Base-by-base conservation (phyloP, 2,797 vertebrate species). In the Gadopsis bispinosus region DNA sequence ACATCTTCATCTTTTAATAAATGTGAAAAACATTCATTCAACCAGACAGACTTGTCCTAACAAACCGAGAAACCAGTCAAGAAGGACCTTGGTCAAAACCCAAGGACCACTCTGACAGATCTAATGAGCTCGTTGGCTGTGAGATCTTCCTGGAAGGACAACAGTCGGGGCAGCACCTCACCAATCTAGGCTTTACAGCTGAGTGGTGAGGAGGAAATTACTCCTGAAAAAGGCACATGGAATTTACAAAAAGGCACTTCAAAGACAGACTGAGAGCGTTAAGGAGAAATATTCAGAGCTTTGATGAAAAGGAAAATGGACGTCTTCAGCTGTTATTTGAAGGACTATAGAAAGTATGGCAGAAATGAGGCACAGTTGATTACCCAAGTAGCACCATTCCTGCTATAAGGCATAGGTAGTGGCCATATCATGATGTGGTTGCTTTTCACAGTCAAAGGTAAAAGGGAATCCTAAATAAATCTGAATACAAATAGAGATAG, bases 51-150 rank as follows among this genome's bases (percentile, higher is more conserved):
- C 11, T 70, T 55, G 48, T 75, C 37, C 12, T 61, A 75, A 72
- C 62, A 80, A 85, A 76, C 75, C 29, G 2, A 77, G 75, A 35
- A 76, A 39, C 20, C 61, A 35, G 22, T 79, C 59, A 60, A 74
- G 56, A 69, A 73, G 33, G 71, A 68, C 75, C 82, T 64, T 67
- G 68, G 69, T 87, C 53, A 68, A 67, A 85, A 78, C 48, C 73
- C 72, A 77, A 84, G 56, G 75, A 83, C 54, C 74, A 60, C 63
- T 80, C 79, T 78, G 77, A 86, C 83, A 69, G 75, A 79, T 77
- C 80, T 87, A 86, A 89, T 85, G 85, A 86, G 83, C 79, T 77
- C 16, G n/a, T 79, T 83, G 72, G 81, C 81, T 78, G 58, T 47
- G 62, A 77, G 79, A 74, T 85, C 55, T 58, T 80, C 43, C 68